Conservation (phyloP, 1,140 invertebrate species). For the Rhagoletis zephyria region DNA sequence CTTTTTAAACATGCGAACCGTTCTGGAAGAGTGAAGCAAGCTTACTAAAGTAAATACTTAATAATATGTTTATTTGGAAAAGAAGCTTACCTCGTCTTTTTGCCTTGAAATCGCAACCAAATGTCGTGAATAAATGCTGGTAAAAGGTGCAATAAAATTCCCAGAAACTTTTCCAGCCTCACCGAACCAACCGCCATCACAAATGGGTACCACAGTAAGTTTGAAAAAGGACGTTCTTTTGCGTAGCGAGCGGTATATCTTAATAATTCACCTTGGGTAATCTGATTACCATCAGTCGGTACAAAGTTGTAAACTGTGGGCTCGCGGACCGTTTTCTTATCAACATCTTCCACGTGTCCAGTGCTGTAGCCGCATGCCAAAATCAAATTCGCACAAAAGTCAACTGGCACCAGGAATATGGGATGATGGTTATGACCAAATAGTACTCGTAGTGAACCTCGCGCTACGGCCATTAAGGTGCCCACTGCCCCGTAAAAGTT, state of each 20-base stretch:
- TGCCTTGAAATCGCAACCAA: constrained; percentile 73
- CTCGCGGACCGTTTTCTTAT: constrained; percentile 11
- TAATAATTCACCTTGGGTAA: constrained; percentile 77
- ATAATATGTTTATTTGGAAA: no score
- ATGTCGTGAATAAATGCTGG: constrained; percentile 77
- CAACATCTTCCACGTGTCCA: neutral
- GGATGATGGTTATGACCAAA: constrained; percentile 75
- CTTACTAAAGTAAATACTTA: no score
- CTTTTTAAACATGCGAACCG: constrained; percentile 81
- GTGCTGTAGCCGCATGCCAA: constrained; percentile 78
- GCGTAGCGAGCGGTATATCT: constrained; percentile 60
- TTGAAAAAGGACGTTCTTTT: constrained; percentile 63
- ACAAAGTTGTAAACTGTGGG: constrained; percentile 81
- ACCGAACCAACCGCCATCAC: constrained; percentile 70
- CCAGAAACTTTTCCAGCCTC: constrained; percentile 71
- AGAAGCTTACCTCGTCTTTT: constrained; percentile 74
- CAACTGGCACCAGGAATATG: constrained; percentile 88
- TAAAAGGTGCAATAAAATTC: constrained; percentile 76
- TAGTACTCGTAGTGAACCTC: constrained; percentile 82
- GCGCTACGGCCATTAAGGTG: constrained; percentile 78
- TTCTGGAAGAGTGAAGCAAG: constrained; percentile 72
- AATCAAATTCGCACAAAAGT: constrained; percentile 84
- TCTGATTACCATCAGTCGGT: constrained; percentile 77
- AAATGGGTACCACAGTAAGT: constrained; percentile 75
- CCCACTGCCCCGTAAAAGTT: constrained; percentile 92